phyloP scores from a whole-genome alignment of 2,888 invertebrate genomes.

The Phymatocera aterrima region DNA sequence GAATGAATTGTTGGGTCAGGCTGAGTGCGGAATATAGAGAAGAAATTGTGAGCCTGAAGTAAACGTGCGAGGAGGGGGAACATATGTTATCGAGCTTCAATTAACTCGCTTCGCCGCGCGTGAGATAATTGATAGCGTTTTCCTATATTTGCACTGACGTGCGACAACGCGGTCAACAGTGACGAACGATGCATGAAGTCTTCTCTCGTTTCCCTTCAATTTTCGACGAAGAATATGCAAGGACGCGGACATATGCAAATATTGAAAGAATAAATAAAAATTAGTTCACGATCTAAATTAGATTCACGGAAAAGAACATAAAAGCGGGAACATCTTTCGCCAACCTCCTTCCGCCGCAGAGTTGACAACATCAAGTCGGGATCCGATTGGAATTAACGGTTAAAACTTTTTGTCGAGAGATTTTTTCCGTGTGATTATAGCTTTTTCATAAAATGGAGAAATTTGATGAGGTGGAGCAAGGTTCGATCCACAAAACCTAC shows the following conservation, averaged over 20 bases:
- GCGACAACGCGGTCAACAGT: constrained; percentile 1
- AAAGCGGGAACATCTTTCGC: too few species aligned
- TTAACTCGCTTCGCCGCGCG: constrained; percentile 32
- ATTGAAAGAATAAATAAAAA: background rate
- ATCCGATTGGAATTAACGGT: too few species aligned
- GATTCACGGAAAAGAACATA: too few species aligned
- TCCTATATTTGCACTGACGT: background rate
- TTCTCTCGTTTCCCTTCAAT: background rate
- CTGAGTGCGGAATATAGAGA: background rate
- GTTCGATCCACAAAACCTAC: too few species aligned
- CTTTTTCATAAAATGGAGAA: too few species aligned
- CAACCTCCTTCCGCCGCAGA: too few species aligned
- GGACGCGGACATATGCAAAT: background rate
- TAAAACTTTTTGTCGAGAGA: too few species aligned
- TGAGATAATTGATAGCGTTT: constrained; percentile 28
- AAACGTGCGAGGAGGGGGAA: background rate
- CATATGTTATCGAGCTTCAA: constrained; percentile 38
- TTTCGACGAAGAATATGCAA: background rate
- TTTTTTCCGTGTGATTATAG: too few species aligned
- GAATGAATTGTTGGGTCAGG: background rate
- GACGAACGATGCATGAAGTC: background rate
- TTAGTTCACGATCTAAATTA: background rate
- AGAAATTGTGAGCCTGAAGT: background rate
- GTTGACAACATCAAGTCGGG: too few species aligned
- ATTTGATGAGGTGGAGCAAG: too few species aligned